These are phyloP conservation scores for Chrysolina haemoptera DNA, from an alignment of 2,888 invertebrate genomes.

Conservation along the genomic window DNA sequence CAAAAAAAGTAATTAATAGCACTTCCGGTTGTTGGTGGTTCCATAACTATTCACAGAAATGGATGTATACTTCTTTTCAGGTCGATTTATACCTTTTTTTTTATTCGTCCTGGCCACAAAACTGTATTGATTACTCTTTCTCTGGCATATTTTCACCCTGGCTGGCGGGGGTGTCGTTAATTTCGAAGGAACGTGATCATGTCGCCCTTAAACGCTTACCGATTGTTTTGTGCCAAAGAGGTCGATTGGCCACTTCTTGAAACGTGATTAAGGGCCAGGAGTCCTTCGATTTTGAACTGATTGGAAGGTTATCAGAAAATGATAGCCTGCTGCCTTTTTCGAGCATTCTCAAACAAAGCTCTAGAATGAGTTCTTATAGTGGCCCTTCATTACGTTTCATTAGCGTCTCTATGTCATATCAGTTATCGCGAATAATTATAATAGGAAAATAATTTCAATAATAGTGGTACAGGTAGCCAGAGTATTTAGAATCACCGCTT, in stretches of 20 bases:
- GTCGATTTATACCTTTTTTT: neutral
- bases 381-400: neutral
- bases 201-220: slow-evolving; percentile 4
- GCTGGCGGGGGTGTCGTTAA: neutral
- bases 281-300: slow-evolving; percentile 30
- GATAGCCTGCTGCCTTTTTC: slow-evolving; percentile 15
- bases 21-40: too few species aligned
- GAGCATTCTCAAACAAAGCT: neutral
- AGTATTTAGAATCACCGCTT: too few species aligned
- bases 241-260: slow-evolving; percentile 42
- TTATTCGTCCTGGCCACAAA: neutral
- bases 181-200: slow-evolving; percentile 14
- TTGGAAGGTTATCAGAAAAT: slow-evolving; percentile 34
- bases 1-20: too few species aligned
- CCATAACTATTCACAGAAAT: too few species aligned
- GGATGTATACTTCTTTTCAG: neutral
- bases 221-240: slow-evolving; percentile 34
- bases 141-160: neutral
- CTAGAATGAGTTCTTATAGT: neutral
- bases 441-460: too few species aligned
- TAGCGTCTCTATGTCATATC: too few species aligned
- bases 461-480: too few species aligned
- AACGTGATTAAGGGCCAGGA: slow-evolving; percentile 44
- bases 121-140: neutral
- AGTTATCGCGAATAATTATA: too few species aligned